Evolutionary conservation across 1,140 invertebrate species (phyloP).

Genomic region (Pseudomyrmex gracilis): DNA sequence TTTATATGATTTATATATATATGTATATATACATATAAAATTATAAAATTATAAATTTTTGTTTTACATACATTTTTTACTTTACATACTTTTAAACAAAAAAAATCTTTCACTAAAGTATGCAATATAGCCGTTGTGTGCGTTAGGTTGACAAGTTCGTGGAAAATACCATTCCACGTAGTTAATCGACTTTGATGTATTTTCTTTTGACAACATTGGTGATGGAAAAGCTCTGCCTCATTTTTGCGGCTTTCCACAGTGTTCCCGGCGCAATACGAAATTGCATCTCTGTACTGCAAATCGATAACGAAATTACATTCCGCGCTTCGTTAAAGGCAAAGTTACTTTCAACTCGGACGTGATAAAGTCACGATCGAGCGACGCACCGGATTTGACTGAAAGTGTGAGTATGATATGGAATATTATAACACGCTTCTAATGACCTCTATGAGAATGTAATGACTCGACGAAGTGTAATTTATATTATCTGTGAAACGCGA

Average conservation of each 20-base stretch:
- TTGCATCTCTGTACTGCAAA: constrained; percentile 34
- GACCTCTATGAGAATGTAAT: not conserved
- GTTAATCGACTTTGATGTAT: constrained; percentile 24
- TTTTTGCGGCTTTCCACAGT: constrained; percentile 37
- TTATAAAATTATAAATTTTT: too few species aligned
- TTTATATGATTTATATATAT: not conserved
- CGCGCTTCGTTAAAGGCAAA: constrained; percentile 33
- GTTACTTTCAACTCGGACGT: constrained; percentile 39
- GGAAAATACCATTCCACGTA: constrained; percentile 4
- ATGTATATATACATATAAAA: too few species aligned
- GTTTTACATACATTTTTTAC: too few species aligned
- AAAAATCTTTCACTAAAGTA: not conserved
- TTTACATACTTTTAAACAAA: not conserved
- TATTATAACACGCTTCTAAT: not conserved
- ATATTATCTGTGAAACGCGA: constrained; percentile 10
- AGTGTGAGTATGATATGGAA: not conserved
- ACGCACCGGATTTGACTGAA: not conserved
- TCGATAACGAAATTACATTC: constrained; percentile 53
- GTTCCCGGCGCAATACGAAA: constrained; percentile 34
- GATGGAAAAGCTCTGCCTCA: constrained; percentile 31
- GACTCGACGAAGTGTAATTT: not conserved
- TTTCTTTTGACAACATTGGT: constrained; percentile 7
- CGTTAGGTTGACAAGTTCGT: not conserved
- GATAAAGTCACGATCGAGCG: constrained; percentile 39
- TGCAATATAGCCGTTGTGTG: not conserved